These are phyloP conservation scores for Psittacula cyanocephala DNA, from an alignment of 2,113 vertebrate genomes.

Conservation along the genomic window DNA sequence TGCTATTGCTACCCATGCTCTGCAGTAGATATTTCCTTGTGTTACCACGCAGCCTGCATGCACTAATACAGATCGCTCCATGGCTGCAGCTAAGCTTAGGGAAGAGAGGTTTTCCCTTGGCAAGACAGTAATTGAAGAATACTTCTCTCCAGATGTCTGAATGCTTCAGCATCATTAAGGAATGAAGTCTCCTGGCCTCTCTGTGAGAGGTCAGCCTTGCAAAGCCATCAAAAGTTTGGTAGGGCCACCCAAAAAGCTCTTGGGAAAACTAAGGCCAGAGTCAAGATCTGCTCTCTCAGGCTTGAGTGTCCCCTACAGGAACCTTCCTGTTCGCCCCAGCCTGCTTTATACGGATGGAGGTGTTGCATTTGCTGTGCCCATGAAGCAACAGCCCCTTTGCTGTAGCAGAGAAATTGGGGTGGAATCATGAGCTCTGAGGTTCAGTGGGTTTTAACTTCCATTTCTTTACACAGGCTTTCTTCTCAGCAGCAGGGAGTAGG, in stretches of 20 bases:
- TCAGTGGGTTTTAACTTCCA: background rate
- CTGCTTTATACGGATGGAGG: background rate
- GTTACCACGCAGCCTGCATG: background rate
- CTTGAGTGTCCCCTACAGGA: background rate
- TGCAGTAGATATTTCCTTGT: conserved; percentile 37
- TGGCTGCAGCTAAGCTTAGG: conserved; percentile 6
- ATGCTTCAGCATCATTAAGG: conserved; percentile 20
- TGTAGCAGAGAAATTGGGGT: background rate
- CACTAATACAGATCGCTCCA: background rate
- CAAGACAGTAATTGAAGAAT: conserved; percentile 42
- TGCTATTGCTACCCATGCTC: conserved; percentile 32
- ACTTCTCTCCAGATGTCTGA: conserved; percentile 42
- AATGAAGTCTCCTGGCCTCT: conserved; percentile 26
- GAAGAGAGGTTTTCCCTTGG: conserved; percentile 49
- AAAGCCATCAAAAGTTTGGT: background rate
- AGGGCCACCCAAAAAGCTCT: conserved; percentile 7
- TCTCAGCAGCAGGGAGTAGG: background rate
- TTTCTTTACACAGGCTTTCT: background rate
- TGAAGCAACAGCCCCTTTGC: background rate
- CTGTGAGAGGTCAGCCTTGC: background rate
- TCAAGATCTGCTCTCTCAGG: background rate
- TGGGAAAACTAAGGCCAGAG: background rate
- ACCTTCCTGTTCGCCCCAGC: background rate
- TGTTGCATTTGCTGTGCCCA: background rate
- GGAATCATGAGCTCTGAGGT: background rate